Evolutionary conservation across 2,797 vertebrate species (phyloP).

Genomic region (Masticophis lateralis): DNA sequence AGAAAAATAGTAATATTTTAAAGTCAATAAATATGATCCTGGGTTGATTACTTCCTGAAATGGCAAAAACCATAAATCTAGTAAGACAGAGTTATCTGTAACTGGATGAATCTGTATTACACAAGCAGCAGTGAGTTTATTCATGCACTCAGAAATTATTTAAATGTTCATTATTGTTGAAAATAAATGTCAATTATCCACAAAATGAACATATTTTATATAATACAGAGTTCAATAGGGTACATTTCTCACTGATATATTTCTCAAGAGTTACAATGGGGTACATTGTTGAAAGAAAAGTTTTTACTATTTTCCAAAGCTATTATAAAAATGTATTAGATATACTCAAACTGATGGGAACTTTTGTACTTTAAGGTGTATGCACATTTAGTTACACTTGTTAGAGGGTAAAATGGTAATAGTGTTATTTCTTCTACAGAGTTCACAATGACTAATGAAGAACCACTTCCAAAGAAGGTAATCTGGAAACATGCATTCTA

Average conservation of each 20-base stretch:
- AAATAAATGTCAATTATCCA: neutral
- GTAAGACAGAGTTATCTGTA: neutral
- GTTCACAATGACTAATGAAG: slow-evolving; percentile 97
- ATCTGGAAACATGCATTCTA: slow-evolving; percentile 44
- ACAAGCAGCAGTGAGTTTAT: neutral
- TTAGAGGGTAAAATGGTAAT: slow-evolving; percentile 17
- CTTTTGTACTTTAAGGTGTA: neutral
- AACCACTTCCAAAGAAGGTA: slow-evolving; percentile 99
- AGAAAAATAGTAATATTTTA: neutral
- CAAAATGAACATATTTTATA: neutral
- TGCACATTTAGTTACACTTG: neutral
- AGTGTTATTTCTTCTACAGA: slow-evolving; percentile 61
- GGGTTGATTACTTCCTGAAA: neutral
- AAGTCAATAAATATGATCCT: neutral
- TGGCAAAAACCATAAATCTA: neutral
- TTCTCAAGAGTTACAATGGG: neutral
- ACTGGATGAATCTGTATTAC: neutral
- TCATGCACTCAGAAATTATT: neutral
- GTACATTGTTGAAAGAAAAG: neutral
- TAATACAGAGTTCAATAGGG: neutral
- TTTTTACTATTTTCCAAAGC: neutral
- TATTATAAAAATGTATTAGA: neutral
- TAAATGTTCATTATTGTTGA: neutral
- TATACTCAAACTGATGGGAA: neutral
- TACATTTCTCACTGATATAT: neutral